Base-by-base conservation (phyloP, 2,113 vertebrate genomes). In the Myodes glareolus region DNA sequence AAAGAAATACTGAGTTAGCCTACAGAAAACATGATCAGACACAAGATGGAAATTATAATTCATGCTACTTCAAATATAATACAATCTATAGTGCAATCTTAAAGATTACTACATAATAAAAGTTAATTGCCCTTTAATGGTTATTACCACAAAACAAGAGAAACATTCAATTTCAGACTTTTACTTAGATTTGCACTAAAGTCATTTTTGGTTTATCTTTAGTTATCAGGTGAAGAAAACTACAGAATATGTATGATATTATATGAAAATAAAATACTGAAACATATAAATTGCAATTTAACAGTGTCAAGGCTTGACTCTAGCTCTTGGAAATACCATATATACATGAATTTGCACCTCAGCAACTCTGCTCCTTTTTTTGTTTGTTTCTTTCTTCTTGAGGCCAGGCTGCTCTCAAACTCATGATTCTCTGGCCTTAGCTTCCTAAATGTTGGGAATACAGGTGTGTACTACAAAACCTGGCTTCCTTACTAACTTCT, bases 121-220 rank as follows among this genome's bases (percentile, higher is more conserved):
- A 70, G 45, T 17, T 92, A 36, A 82, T 75, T 12, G 39, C 55
- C 42, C 25, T 95, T 88, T 90, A 86, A 68, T 96, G 72, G 25
- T 82, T 88, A 92, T 92, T 72, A 80, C 23, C 78, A 90, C 16
- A 85, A 72, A 95, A 61, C 31, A 84, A 5, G 23, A 92, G 19
- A 96, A 95, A 93, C 39, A 91, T 95, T 27, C 61, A 96, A 52
- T 72, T 90, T 91, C 23, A 82, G 72, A 33, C 17, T 95, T 50
- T 10, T 85, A 81, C 17, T n/a, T 84, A 63, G 58, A 95, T 94
- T 96, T 95, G 80, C 93, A 91, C 91, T 89, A 91, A 88, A 81
- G 81, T 14, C 27, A 33, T 61, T 58, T 58, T 61, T 75, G n/a
- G 16, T 29, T 75, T 80, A 11, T 86, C 75, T 81, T 92, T 77